Percentiles rank a stretch among this genome's conserved stretches.
Conservation (phyloP, 2,888 invertebrate genomes). For the Piscicola geometra region DNA sequence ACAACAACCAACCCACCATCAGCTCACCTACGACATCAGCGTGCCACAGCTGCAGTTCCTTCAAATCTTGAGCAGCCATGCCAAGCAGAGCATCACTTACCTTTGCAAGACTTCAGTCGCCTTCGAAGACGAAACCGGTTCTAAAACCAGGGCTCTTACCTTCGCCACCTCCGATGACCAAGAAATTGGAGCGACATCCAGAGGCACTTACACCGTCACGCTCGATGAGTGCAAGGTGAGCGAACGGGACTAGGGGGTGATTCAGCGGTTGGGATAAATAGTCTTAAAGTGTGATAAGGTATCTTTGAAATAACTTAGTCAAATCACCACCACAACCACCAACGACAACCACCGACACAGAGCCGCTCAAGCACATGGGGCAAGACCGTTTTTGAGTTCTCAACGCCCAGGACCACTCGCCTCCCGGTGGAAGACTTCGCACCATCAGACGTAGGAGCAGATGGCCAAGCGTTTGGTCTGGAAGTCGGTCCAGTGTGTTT, state of each 20-base stretch:
- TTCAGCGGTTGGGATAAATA: too few relatives aligned
- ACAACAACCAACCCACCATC: conserved; percentile 40
- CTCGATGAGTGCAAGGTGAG: conserved; percentile 37
- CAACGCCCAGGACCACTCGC: conserved; percentile 73
- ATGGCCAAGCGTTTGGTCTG: conserved; percentile 73
- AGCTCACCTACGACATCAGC: conserved; percentile 82
- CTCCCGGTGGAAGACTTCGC: conserved; percentile 78
- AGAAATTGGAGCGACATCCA: conserved; percentile 20
- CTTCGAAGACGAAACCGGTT: conserved; percentile 65
- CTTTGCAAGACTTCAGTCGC: conserved; percentile 79
- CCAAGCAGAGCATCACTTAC: conserved; percentile 79
- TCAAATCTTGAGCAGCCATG: conserved; percentile 72
- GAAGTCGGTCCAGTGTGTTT: conserved; percentile 84
- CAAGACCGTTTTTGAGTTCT: conserved; percentile 69
- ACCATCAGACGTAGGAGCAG: conserved; percentile 70
- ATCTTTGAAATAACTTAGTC: too few relatives aligned
- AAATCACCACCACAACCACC: not conserved
- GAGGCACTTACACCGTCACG: conserved; percentile 28
- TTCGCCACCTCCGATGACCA: conserved; percentile 33
- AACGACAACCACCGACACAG: too few relatives aligned
- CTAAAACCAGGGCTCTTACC: conserved; percentile 61
- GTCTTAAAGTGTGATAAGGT: too few relatives aligned
- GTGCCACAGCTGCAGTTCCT: conserved; percentile 78
- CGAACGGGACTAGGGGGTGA: not conserved
- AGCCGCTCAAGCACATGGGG: conserved; percentile 62